Conservation (phyloP, 2,113 vertebrate genomes). For the Holacanthus passer region DNA sequence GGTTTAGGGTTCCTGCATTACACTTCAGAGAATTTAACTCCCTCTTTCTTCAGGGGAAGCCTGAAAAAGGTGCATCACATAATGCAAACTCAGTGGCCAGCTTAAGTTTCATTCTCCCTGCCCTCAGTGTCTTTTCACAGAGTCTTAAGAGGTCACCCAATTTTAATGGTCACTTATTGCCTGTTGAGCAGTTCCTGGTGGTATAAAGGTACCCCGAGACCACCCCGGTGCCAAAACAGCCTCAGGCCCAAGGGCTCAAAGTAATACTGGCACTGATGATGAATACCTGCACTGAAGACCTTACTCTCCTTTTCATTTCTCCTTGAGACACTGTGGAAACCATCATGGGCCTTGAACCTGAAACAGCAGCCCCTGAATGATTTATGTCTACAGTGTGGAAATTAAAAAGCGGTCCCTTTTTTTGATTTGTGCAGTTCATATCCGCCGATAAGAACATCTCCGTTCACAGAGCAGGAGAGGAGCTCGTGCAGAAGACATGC, state of each 20-base stretch:
- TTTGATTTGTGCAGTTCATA: slow-evolving; percentile 68
- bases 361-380: slow-evolving; percentile 58
- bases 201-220: slow-evolving; percentile 73
- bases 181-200: slow-evolving; percentile 71
- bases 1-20: slow-evolving; percentile 79
- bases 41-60: slow-evolving; percentile 61
- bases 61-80: slow-evolving; percentile 66
- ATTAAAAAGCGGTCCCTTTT: slow-evolving; percentile 52
- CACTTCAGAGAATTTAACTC: slow-evolving; percentile 74
- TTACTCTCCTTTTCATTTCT: slow-evolving; percentile 53
- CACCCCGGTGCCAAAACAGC: slow-evolving; percentile 80
- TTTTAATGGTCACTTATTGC: slow-evolving; percentile 85
- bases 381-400: slow-evolving; percentile 59
- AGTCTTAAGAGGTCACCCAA: slow-evolving; percentile 82
- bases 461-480: slow-evolving; percentile 44
- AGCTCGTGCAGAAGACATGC: slow-evolving; percentile 58
- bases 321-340: slow-evolving; percentile 34
- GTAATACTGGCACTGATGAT: slow-evolving; percentile 68
- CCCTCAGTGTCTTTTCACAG: slow-evolving; percentile 74
- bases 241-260: slow-evolving; percentile 61
- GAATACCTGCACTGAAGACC: slow-evolving; percentile 61
- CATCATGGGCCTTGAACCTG: slow-evolving; percentile 47
- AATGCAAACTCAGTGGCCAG: slow-evolving; percentile 57
- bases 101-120: slow-evolving; percentile 74
- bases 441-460: slow-evolving; percentile 71